Evolutionary conservation across 1,140 invertebrate species (phyloP), one percentile per base, ranked within the genome.

Genomic region (Homarus americanus): DNA sequence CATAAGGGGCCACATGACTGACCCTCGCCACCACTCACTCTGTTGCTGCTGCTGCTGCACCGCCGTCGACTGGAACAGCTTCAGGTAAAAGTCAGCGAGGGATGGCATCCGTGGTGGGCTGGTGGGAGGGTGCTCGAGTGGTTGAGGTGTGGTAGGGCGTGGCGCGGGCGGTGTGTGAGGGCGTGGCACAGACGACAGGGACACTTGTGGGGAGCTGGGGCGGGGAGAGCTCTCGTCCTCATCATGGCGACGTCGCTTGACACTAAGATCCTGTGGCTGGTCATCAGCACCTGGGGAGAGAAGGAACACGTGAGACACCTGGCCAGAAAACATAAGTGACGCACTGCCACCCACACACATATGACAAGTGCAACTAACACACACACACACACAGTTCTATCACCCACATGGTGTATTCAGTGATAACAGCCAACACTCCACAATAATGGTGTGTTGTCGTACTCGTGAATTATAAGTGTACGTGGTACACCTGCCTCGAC

Each of bases 11-110:
- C 88, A 90, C 82, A 90, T 69, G 15, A 90, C 69, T 0, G 41
- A 24, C 10, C 72, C 40, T 28, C 44, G 66, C 80, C 82, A 83
- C 88, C 88, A 90, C 34, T 83, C 69, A 7, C 34, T 44, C 72
- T 83, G 79, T 58, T 88, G 87, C 49, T 90, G 87, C 36, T 90
- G 88, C 49, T 90, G 88, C 69, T 90, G 88, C 12, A 90, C 44
- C 7, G 88, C 88, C 38, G 88, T 84, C 28, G 88, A 75, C 49
- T 90, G 88, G 80, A 90, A 90, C 4, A 90, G 80, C 72, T 90
- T 90, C 88, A 90, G 63, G 72, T 90, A 90, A 58, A 90, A 90
- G 49, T 90, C 88, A 1, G 88, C 88, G 2, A 90, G 80, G 9
- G 88, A 84, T 12, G 88, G 80, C 88, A 90, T 78, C 9, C 88